Conservation (phyloP, 2,888 invertebrate species). For the Epistrophella euchroma region DNA sequence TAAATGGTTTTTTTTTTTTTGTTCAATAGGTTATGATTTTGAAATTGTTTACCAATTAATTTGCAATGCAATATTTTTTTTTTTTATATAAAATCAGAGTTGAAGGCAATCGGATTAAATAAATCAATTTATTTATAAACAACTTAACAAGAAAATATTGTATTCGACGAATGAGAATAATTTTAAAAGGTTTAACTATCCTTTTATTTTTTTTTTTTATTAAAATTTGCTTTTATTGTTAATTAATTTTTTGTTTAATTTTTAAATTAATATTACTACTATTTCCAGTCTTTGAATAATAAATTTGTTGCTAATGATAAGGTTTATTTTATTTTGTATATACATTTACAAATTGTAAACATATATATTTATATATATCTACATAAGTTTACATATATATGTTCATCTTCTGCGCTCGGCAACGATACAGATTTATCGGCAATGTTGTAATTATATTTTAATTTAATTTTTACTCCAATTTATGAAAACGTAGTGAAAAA, state of each 20-base stretch:
- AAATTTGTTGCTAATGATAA: conserved; percentile 76
- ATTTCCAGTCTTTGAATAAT: conserved; percentile 76
- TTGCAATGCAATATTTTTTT: conserved; percentile 27
- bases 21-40: conserved; percentile 55
- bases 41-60: conserved; percentile 48
- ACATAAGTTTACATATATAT: conserved; percentile 31
- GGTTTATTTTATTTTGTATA: conserved; percentile 57
- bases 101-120: conserved; percentile 47
- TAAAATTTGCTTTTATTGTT: conserved; percentile 60
- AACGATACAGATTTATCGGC: conserved; percentile 56
- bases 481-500: conserved; percentile 56
- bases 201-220: conserved; percentile 35
- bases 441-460: conserved; percentile 47
- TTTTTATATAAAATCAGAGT: conserved; percentile 43
- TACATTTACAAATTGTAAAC: conserved; percentile 42
- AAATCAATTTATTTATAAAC: conserved; percentile 21
- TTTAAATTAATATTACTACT: conserved; percentile 75
- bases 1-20: conserved; percentile 41
- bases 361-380: conserved; percentile 31
- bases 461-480: conserved; percentile 38
- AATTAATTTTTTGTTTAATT: conserved; percentile 64
- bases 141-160: conserved; percentile 33
- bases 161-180: conserved; percentile 58
- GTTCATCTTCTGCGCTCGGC: conserved; percentile 57
- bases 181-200: conserved; percentile 32